These are phyloP conservation scores for Ptyas mucosa DNA, from an alignment of 2,113 vertebrate species.

Conservation along the genomic window DNA sequence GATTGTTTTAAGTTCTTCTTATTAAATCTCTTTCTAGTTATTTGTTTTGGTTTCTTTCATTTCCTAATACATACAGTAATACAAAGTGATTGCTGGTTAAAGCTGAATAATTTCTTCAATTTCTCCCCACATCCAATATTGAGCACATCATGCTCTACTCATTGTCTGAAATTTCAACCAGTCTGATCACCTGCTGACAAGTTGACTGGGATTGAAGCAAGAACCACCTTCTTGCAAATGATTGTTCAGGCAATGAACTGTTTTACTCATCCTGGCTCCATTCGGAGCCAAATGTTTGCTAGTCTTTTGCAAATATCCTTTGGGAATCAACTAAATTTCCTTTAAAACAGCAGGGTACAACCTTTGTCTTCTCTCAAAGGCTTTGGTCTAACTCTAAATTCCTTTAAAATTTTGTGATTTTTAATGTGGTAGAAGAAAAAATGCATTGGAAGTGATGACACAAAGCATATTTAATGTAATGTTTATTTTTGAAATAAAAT, in stretches of 20 bases:
- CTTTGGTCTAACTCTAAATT: not conserved
- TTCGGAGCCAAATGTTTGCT: not conserved
- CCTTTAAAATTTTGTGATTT: not conserved
- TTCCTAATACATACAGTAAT: not conserved
- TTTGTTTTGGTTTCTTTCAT: not conserved
- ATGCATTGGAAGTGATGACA: not conserved
- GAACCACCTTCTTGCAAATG: not conserved
- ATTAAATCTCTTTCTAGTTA: not conserved
- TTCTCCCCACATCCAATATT: not conserved
- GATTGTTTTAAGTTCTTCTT: not conserved
- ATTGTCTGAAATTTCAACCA: not conserved
- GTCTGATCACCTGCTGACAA: not conserved
- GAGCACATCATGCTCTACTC: not conserved
- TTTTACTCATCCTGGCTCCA: not conserved
- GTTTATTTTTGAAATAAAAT: not conserved
- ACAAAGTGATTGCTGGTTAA: not conserved
- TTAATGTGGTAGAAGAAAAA: not conserved
- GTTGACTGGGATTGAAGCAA: not conserved
- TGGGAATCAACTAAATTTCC: not conserved
- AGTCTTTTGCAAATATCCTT: not conserved
- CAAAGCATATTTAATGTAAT: not conserved
- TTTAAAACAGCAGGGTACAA: not conserved
- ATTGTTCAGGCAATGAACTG: not conserved
- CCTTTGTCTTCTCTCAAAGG: not conserved
- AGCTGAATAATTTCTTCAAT: not conserved